Evolutionary conservation across 1,140 invertebrate species (phyloP).

Genomic region (Physella acuta): DNA sequence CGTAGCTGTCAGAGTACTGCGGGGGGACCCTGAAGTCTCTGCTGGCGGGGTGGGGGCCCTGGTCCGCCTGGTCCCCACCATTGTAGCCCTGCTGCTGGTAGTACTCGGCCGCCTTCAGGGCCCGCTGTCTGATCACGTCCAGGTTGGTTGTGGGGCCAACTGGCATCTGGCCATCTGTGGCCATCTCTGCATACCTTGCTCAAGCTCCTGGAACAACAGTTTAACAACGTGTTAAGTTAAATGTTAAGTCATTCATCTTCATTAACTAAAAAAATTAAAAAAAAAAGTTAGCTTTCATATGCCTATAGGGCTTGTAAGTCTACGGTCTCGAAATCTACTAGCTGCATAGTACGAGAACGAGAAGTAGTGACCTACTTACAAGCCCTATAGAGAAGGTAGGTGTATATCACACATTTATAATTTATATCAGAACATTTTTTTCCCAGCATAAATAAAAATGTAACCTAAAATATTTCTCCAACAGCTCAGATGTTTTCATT

Average conservation of each 20-base stretch:
- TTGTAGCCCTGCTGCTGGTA: slow-evolving; percentile 41
- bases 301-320: background rate
- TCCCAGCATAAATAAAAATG: too few relatives aligned
- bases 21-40: background rate
- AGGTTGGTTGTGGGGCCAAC: slow-evolving; percentile 23
- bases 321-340: background rate
- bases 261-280: slow-evolving; percentile 3
- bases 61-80: background rate
- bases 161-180: slow-evolving; percentile 23
- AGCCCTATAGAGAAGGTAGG: too few relatives aligned
- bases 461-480: too few relatives aligned
- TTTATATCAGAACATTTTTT: too few relatives aligned
- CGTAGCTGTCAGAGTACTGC: slow-evolving; percentile 25
- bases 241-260: background rate
- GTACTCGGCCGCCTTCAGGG: slow-evolving; percentile 49
- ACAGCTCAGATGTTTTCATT: too few relatives aligned
- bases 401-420: too few relatives aligned
- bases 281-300: background rate
- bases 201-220: background rate
- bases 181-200: slow-evolving; percentile 7
- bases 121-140: slow-evolving; percentile 45
- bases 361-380: background rate
- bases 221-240: background rate
- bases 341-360: background rate
- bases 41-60: background rate